phyloP scores from a whole-genome alignment of 2,113 vertebrate species.

The Danionella cerebrum region DNA sequence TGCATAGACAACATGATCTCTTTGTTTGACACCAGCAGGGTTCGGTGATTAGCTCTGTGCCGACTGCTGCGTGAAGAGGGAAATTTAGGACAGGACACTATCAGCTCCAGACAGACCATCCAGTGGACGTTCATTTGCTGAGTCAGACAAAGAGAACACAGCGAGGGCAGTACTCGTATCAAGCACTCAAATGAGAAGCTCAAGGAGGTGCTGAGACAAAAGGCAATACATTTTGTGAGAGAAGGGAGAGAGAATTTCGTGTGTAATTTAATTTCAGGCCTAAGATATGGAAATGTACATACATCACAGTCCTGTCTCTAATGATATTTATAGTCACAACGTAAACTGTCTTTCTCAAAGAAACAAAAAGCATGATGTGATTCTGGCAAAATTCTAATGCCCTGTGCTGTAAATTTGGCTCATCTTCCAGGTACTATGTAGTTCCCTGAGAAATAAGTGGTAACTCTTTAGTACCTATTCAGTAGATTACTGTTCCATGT shows the following conservation, averaged over 20 bases:
- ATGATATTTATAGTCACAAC: not conserved
- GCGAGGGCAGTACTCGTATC: no score
- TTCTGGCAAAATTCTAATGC: no score
- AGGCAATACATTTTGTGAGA: conserved; percentile 4
- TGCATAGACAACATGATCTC: not conserved
- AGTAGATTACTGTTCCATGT: no score
- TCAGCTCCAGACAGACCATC: conserved; percentile 33
- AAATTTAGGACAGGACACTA: conserved; percentile 19
- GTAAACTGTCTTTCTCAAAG: not conserved
- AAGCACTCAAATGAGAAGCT: no score
- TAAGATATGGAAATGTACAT: not conserved
- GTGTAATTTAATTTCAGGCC: not conserved
- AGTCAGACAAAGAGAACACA: conserved; percentile 18
- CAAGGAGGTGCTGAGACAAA: conserved; percentile 13
- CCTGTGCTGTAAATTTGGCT: no score
- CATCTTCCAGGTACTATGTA: no score
- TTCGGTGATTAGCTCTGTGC: conserved; percentile 8
- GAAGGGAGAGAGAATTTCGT: not conserved
- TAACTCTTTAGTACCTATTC: no score
- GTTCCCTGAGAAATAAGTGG: no score
- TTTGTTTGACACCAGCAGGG: not conserved
- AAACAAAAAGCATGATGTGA: not conserved
- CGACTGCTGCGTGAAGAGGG: not conserved
- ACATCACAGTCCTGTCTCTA: not conserved
- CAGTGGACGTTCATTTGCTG: conserved; percentile 26